These are phyloP conservation scores for Neocrepidodera transversa DNA, from an alignment of 2,888 invertebrate genomes.

Conservation along the genomic window DNA sequence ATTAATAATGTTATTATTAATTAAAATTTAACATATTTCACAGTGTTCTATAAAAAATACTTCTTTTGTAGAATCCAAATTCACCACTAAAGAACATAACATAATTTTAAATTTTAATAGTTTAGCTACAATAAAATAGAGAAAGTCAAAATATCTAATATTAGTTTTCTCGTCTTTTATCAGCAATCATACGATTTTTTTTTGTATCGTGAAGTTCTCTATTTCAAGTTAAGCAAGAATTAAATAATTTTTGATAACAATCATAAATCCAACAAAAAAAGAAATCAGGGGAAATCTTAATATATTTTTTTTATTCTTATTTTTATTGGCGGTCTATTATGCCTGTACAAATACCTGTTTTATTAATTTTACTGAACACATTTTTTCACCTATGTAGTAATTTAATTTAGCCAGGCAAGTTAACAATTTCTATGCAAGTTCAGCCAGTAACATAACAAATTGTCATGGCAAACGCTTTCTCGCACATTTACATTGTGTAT, in stretches of 20 bases:
- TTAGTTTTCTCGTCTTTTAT: too few species aligned
- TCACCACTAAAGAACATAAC: constrained; percentile 26
- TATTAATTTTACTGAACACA: constrained; percentile 38
- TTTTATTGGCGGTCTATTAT: constrained; percentile 16
- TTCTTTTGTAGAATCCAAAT: constrained; percentile 29
- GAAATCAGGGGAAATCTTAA: neutral
- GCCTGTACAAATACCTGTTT: constrained; percentile 17
- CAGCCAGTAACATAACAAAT: neutral
- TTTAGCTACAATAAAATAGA: constrained; percentile 20
- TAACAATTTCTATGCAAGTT: constrained; percentile 23
- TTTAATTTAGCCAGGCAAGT: constrained; percentile 41
- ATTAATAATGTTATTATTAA: constrained; percentile 29
- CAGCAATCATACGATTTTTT: neutral
- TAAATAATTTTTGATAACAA: constrained; percentile 11
- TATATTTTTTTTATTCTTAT: constrained; percentile 8
- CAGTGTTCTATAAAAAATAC: constrained; percentile 30
- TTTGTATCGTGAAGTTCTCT: neutral
- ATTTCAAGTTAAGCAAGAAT: constrained; percentile 5
- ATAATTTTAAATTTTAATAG: constrained; percentile 22
- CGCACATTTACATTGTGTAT: constrained; percentile 5
- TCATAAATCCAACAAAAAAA: neutral
- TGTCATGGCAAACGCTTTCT: neutral
- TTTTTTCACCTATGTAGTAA: constrained; percentile 32
- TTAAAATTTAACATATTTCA: constrained; percentile 31
- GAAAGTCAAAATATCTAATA: too few species aligned